Evolutionary conservation across 2,113 vertebrate genomes (phyloP).

Genomic region (Ceratotherium simum): DNA sequence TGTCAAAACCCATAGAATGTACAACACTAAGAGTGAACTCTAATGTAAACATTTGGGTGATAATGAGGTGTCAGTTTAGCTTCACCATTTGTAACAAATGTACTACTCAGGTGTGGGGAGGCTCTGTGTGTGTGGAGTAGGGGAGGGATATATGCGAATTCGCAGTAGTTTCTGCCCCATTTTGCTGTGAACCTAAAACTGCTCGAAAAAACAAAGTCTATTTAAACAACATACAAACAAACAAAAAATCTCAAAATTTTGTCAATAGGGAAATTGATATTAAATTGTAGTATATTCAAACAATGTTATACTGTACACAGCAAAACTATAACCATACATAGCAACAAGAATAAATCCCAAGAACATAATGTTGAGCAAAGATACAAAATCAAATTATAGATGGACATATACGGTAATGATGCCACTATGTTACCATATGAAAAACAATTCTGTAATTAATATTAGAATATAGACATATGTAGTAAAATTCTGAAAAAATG

Average conservation of each 20-base stretch:
- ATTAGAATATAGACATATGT: neutral
- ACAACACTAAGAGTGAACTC: neutral
- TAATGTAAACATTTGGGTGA: neutral
- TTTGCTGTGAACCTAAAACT: neutral
- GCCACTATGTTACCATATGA: neutral
- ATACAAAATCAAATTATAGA: neutral
- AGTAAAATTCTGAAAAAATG: neutral
- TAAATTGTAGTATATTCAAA: neutral
- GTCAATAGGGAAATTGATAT: neutral
- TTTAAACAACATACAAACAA: neutral
- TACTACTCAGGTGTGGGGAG: neutral
- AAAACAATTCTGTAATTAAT: neutral
- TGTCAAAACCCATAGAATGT: neutral
- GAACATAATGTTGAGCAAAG: neutral
- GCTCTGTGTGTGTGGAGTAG: rapidly evolving
- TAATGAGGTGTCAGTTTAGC: neutral
- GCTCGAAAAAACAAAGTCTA: neutral
- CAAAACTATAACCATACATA: neutral
- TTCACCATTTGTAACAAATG: neutral
- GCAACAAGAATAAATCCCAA: neutral
- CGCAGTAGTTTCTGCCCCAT: neutral
- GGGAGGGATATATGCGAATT: neutral
- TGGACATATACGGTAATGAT: neutral
- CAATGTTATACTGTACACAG: no score
- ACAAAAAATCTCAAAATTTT: neutral